Percentiles rank a stretch among this genome's conserved stretches.
Evolutionary conservation across 2,888 invertebrate species (phyloP).

Genomic region (Drosophila mimetica): DNA sequence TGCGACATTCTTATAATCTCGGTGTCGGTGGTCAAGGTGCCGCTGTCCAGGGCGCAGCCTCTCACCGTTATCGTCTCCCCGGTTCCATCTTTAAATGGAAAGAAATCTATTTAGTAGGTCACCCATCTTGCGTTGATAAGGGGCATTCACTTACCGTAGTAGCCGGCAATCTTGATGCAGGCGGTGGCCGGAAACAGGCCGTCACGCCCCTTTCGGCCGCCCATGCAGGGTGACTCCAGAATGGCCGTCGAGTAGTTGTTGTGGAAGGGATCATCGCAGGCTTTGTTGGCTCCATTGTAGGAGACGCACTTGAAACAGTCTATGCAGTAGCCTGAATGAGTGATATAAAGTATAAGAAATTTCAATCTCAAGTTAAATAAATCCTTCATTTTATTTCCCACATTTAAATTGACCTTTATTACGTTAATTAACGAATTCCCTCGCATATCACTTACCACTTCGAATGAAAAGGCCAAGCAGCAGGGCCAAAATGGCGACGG

Average conservation of each 20-base stretch:
- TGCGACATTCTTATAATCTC: conserved; percentile 99
- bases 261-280: conserved; percentile 98
- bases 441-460: conserved; percentile 53
- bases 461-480: conserved; percentile 60
- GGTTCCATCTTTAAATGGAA: conserved; percentile 87
- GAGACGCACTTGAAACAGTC: conserved; percentile 99
- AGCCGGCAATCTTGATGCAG: conserved; percentile 97
- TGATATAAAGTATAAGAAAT: not conserved
- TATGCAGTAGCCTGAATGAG: conserved; percentile 87
- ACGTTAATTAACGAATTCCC: not conserved
- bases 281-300: conserved; percentile 91
- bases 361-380: too few species aligned
- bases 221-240: conserved; percentile 96
- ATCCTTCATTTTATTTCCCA: not conserved
- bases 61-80: conserved; percentile 94
- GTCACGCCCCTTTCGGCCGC: conserved; percentile 95
- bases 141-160: conserved; percentile 88
- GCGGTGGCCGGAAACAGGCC: conserved; percentile 98
- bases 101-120: not conserved
- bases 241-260: conserved; percentile 94
- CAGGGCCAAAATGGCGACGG: conserved; percentile 56
- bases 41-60: conserved; percentile 97
- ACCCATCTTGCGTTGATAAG: not conserved
- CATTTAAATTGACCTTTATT: not conserved
- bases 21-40: conserved; percentile 97